A percentile compares a stretch with the other conserved stretches of the same genome.
Evolutionary conservation across 2,113 vertebrate genomes (phyloP).

Genomic region (Toxotes jaculatrix): DNA sequence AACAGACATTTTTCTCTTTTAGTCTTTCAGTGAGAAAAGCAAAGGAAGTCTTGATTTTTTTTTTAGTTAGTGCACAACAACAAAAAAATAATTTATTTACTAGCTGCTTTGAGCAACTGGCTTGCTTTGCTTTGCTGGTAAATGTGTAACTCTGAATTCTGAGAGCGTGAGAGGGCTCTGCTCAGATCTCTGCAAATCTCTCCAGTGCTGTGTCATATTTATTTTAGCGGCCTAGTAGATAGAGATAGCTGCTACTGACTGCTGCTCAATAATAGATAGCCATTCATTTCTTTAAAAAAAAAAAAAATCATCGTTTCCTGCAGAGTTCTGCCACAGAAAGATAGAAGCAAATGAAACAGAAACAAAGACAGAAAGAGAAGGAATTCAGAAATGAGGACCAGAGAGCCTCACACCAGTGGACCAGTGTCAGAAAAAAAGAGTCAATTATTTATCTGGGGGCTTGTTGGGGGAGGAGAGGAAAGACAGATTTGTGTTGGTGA

Average conservation of each 20-base stretch:
- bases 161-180: constrained; percentile 38
- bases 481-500: constrained; percentile 54
- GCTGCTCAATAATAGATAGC: constrained; percentile 79
- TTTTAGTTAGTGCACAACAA: constrained; percentile 10
- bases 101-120: constrained; percentile 28
- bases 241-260: constrained; percentile 71
- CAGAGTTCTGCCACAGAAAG: constrained; percentile 57
- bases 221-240: constrained; percentile 69
- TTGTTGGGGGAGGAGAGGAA: constrained; percentile 31
- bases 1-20: background rate
- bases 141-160: constrained; percentile 35
- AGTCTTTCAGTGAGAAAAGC: too few species aligned
- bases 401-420: constrained; percentile 53
- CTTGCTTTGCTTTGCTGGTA: constrained; percentile 14
- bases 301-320: constrained; percentile 53
- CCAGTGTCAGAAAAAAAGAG: constrained; percentile 38
- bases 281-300: constrained; percentile 44
- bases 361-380: constrained; percentile 30
- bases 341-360: constrained; percentile 31
- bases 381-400: constrained; percentile 36
- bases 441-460: constrained; percentile 70
- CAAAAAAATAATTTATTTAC: constrained; percentile 17
- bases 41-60: background rate
- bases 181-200: constrained; percentile 66
- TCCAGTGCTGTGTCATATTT: constrained; percentile 71